These are phyloP conservation scores for Speoplatyrhinus poulsoni DNA, from an alignment of 2,113 vertebrate species.

Conservation along the genomic window DNA sequence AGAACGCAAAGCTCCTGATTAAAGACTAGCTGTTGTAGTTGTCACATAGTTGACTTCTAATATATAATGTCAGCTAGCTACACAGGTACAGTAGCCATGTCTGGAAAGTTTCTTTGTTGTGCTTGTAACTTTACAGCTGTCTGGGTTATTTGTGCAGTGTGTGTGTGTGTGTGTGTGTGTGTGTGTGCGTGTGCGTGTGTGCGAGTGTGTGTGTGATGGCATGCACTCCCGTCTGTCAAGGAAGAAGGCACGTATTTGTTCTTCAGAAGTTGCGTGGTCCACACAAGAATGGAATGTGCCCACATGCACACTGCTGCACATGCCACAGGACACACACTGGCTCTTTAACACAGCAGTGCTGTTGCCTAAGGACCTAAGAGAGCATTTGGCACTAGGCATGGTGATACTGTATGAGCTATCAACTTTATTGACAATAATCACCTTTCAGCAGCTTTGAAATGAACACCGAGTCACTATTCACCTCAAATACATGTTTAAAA, in stretches of 20 bases:
- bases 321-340: background rate
- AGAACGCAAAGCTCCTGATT: constrained; percentile 5
- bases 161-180: background rate
- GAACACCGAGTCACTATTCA: background rate
- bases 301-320: constrained; percentile 11
- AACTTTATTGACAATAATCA: background rate
- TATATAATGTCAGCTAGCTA: background rate
- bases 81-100: no score
- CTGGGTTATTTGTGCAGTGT: background rate
- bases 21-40: background rate
- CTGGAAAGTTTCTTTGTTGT: no score
- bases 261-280: constrained; percentile 19
- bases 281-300: constrained; percentile 43
- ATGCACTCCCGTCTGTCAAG: background rate
- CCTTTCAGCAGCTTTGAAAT: background rate
- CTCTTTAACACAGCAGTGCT: background rate
- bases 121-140: background rate
- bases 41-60: background rate
- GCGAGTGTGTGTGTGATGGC: background rate
- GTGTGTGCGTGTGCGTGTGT: constrained; percentile 6
- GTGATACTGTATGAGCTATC: background rate
- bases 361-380: background rate
- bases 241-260: constrained; percentile 16
- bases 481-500: background rate
- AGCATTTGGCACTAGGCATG: background rate